Conservation (phyloP, 2,888 invertebrate genomes). For the Cheilosia soror region DNA sequence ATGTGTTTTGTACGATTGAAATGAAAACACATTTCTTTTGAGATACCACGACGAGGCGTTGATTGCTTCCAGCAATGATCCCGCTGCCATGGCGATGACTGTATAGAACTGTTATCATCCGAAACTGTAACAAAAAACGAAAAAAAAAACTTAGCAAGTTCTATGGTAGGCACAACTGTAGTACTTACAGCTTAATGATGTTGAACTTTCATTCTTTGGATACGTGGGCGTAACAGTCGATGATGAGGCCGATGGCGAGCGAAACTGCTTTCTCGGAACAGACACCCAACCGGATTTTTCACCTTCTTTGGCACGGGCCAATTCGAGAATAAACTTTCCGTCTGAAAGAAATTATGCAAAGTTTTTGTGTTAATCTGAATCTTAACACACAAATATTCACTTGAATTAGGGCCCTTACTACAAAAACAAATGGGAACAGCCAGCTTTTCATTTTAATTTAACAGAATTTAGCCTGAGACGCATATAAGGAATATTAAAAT, state of each 20-base stretch:
- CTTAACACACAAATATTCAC: too few species aligned
- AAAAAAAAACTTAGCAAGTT: not conserved
- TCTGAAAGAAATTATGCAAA: slow-evolving; percentile 84
- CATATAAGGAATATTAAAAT: too few species aligned
- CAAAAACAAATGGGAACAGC: too few species aligned
- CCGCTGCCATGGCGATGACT: slow-evolving; percentile 95
- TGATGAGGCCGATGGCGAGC: slow-evolving; percentile 90
- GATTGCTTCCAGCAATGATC: slow-evolving; percentile 96
- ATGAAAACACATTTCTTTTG: slow-evolving; percentile 89
- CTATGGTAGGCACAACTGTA: not conserved
- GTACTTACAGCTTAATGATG: slow-evolving; percentile 91
- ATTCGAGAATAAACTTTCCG: slow-evolving; percentile 95
- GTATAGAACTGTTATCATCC: slow-evolving; percentile 95
- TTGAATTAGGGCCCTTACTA: too few species aligned
- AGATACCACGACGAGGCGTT: slow-evolving; percentile 89
- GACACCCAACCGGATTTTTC: slow-evolving; percentile 95
- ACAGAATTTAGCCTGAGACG: too few species aligned
- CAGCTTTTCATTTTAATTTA: too few species aligned
- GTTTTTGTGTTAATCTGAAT: not conserved
- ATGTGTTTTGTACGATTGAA: slow-evolving; percentile 80
- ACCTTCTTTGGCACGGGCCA: slow-evolving; percentile 90
- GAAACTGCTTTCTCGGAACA: slow-evolving; percentile 94
- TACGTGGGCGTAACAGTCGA: slow-evolving; percentile 86
- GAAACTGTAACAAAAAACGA: slow-evolving; percentile 86
- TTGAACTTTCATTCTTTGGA: slow-evolving; percentile 89